Conservation (phyloP, 2,888 invertebrate species). For the Oscheius sp. region DNA sequence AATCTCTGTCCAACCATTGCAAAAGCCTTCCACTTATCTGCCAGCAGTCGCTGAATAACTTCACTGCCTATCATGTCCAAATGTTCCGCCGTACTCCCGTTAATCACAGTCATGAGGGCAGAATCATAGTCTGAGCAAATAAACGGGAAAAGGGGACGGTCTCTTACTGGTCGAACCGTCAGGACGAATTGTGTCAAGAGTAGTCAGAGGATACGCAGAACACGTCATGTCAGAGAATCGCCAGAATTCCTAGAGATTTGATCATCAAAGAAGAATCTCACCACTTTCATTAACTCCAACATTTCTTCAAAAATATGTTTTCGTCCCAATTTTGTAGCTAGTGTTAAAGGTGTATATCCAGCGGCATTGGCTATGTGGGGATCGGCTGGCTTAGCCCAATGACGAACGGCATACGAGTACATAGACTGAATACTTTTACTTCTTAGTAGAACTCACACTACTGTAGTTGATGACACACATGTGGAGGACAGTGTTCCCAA, state of each 20-base stretch:
- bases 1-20: conserved; percentile 79
- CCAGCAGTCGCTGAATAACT: conserved; percentile 92
- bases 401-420: conserved; percentile 93
- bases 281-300: conserved; percentile 82
- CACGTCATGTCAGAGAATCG: conserved; percentile 97
- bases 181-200: conserved; percentile 90
- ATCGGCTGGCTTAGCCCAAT: conserved; percentile 90
- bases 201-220: conserved; percentile 94
- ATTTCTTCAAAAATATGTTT: conserved; percentile 96
- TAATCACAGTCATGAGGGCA: conserved; percentile 93
- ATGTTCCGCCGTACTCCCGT: conserved; percentile 96
- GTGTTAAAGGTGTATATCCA: conserved; percentile 91
- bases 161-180: conserved; percentile 93
- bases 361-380: conserved; percentile 88
- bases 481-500: conserved; percentile 93
- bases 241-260: conserved; percentile 89
- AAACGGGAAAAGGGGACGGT: too few relatives aligned
- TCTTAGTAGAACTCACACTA: conserved; percentile 77
- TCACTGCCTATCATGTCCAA: conserved; percentile 98
- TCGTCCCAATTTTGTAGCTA: conserved; percentile 94
- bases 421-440: conserved; percentile 47
- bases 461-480: conserved; percentile 99
- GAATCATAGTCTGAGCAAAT: conserved; percentile 89
- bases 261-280: conserved; percentile 40
- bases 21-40: conserved; percentile 99